A percentile compares a stretch with the other conserved stretches of the same genome.
Conservation (phyloP, 2,797 vertebrate species). For the Pyrocephalus nanus region DNA sequence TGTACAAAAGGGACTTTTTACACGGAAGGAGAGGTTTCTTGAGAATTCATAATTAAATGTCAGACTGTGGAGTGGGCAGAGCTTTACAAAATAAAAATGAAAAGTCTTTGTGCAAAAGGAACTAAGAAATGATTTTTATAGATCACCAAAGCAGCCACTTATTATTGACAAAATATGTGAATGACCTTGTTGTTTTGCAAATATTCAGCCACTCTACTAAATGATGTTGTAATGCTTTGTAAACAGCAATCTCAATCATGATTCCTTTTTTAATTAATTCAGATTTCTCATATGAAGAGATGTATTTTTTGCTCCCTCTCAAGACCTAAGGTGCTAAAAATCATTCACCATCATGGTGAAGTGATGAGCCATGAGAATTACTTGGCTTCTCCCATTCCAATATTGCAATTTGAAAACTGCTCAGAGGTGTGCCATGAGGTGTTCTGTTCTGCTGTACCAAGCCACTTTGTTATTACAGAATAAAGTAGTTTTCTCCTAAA, state of each 20-base stretch:
- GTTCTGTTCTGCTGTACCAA: not conserved
- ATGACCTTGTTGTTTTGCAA: not conserved
- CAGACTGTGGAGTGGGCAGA: constrained; percentile 26
- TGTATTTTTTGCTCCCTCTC: not conserved
- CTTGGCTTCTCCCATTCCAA: not conserved
- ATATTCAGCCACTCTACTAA: not conserved
- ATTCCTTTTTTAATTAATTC: not conserved
- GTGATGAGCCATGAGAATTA: not conserved
- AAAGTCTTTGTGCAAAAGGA: not conserved
- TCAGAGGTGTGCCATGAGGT: not conserved
- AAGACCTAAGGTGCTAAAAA: not conserved
- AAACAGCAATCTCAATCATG: not conserved
- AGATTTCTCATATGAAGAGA: not conserved
- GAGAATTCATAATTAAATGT: constrained; percentile 70
- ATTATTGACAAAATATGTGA: not conserved
- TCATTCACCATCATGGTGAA: not conserved
- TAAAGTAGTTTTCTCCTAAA: not conserved
- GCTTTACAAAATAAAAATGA: not conserved
- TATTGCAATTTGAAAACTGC: not conserved
- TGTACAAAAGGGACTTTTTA: constrained; percentile 35
- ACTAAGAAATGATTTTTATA: constrained; percentile 1
- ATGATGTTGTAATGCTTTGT: not conserved
- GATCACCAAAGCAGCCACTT: not conserved
- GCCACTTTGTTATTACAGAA: not conserved
- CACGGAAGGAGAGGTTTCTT: constrained; percentile 43